A percentile compares a stretch with the other conserved stretches of the same genome.
Evolutionary conservation across 2,888 invertebrate genomes (phyloP).

Genomic region (Acanthosoma haemorrhoidale): DNA sequence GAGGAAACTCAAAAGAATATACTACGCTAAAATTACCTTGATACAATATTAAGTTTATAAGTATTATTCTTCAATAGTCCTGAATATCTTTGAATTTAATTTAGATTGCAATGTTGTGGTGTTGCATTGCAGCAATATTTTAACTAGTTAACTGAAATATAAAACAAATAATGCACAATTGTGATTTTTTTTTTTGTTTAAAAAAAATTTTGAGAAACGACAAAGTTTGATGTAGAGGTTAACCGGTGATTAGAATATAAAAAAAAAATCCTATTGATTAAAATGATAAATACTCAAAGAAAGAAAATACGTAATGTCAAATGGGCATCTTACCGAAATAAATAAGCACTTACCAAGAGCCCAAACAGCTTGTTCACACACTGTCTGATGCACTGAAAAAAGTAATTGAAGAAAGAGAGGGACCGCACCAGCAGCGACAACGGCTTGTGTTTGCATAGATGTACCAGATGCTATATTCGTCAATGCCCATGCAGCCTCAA

Average conservation of each 20-base stretch:
- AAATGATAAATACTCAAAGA: neutral
- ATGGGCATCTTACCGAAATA: neutral
- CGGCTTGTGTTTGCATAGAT: conserved; percentile 84
- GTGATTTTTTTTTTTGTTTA: no score
- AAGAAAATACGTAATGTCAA: neutral
- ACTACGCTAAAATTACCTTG: neutral
- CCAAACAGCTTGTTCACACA: conserved; percentile 99
- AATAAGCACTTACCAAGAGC: conserved; percentile 66
- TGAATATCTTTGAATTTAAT: no score
- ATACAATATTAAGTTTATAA: no score
- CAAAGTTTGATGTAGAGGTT: no score
- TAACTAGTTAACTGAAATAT: no score
- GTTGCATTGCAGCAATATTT: no score
- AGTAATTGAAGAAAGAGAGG: conserved; percentile 89
- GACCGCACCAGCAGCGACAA: conserved; percentile 90
- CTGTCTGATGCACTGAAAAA: conserved; percentile 89
- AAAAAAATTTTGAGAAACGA: no score
- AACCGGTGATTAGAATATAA: neutral
- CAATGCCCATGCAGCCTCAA: conserved; percentile 96
- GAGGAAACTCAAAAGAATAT: neutral
- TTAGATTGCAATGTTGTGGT: no score
- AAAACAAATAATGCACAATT: no score
- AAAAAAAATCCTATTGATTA: no score
- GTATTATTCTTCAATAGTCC: no score
- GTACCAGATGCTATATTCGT: conserved; percentile 96